Evolutionary conservation across 2,113 vertebrate species (phyloP).

Genomic region (Irena cyanogastra): DNA sequence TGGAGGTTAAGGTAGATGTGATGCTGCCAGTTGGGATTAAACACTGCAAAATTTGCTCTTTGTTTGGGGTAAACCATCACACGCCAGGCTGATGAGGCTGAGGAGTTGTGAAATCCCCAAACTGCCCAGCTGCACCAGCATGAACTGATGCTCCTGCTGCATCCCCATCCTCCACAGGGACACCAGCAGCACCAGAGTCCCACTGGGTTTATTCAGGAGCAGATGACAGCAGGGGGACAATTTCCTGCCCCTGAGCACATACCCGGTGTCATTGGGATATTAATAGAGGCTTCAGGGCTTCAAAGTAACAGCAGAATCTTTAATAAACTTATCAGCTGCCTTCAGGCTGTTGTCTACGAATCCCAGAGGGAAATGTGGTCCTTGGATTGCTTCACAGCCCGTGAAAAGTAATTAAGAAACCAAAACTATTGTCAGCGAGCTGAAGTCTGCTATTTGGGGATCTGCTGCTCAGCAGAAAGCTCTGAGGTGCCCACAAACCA

Average conservation of each 20-base stretch:
- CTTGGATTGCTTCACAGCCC: background rate
- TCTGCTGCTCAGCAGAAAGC: background rate
- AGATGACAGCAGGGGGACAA: background rate
- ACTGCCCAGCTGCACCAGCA: background rate
- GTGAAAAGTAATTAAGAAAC: constrained; percentile 43
- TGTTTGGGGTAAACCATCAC: background rate
- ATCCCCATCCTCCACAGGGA: background rate
- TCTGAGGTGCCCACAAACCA: background rate
- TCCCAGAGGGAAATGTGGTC: background rate
- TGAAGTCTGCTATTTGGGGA: background rate
- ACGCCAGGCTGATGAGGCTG: background rate
- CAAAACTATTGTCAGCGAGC: background rate
- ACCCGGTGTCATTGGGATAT: background rate
- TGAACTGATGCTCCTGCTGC: background rate
- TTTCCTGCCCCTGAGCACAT: background rate
- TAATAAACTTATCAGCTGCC: constrained; percentile 44
- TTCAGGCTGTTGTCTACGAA: constrained; percentile 12
- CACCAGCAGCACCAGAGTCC: background rate
- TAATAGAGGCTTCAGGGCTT: background rate
- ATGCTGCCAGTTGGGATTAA: background rate
- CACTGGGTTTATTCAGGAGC: background rate
- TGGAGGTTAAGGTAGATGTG: background rate
- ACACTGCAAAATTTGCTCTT: background rate
- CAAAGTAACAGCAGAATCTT: background rate
- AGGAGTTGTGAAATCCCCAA: accelerated